Base-by-base conservation (phyloP, 92 coral and sea anemone species). In the Siderastrea radians region DNA sequence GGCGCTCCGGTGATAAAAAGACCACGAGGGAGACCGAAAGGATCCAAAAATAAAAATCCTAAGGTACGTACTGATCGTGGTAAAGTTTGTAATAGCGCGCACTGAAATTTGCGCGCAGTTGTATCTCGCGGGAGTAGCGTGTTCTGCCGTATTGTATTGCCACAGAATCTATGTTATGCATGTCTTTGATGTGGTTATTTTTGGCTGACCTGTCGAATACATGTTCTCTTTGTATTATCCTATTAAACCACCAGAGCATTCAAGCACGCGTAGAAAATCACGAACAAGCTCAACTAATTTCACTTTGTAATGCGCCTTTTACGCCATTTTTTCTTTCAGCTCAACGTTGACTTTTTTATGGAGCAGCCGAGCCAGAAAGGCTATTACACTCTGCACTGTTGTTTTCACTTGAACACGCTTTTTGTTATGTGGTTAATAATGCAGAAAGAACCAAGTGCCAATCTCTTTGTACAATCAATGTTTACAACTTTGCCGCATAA, bases 21-120 rank as follows among this genome's bases (percentile, higher is more conserved):
- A 68, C 93, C 94, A 66, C 93, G 98, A 88, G 99, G 99, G 5
- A 77, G 99, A 49, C 99, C 99, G 0, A 97, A 93, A 88, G 99
- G 99, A 78, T 95, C 98, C 11, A 97, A 95, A 77, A 97, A 97
- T 86, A 97, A 97, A 86, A 87, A 94, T 71, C 96, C 98, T 0
- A 93, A 95, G 93, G 99, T 96, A 93, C 16, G 88, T 46, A 6
- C 3, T 44, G 72, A 67, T 74, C 9, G 46, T 46, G 63, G 26
- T 38, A 10, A 17, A 26, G 60, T 48, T 54, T 48, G 74, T 50
- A 3, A 62, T n/a, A 46, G 3, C 72, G 80, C 72, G 60, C 87
- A 78, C 58, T 61, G 26, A 58, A 11, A 13, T 48, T 50, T 14
- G 62, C 62, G 80, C 13, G 66, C 5, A 46, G 17, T 5, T 17